A percentile compares a stretch with the other conserved stretches of the same genome.
These are phyloP conservation scores for Zoanthus sociatus DNA, from an alignment of 92 coral and sea anemone species.

Conservation along the genomic window DNA sequence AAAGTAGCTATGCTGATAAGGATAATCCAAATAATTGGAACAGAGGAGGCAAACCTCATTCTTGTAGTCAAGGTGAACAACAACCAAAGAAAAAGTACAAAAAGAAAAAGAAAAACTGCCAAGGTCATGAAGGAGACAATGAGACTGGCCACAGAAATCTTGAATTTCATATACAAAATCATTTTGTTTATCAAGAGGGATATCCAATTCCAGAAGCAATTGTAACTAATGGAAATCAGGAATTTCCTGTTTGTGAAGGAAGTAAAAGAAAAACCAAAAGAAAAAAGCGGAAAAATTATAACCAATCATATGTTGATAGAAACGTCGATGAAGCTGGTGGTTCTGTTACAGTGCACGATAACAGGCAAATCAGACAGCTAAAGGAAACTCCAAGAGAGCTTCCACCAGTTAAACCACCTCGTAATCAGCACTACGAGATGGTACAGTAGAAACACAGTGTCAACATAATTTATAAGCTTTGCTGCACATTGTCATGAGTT, in stretches of 20 bases:
- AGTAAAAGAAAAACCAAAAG: constrained; percentile 21
- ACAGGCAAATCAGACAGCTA: neutral
- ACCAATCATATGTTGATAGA: constrained; percentile 2
- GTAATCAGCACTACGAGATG: neutral
- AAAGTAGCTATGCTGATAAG: neutral
- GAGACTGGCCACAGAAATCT: constrained; percentile 10
- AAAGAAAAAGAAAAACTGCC: constrained; percentile 38
- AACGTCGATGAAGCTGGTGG: constrained; percentile 37
- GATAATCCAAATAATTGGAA: neutral
- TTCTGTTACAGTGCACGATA: neutral
- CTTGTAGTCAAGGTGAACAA: neutral
- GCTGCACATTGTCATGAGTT: too few species aligned
- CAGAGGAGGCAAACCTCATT: neutral
- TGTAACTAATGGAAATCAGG: neutral
- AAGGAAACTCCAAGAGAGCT: neutral
- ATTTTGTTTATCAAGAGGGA: neutral
- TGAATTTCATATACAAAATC: neutral
- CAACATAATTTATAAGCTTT: too few species aligned
- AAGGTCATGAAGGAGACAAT: constrained; percentile 27
- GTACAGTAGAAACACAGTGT: too few species aligned
- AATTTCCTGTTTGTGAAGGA: neutral
- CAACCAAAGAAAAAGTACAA: neutral
- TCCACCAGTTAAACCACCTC: constrained; percentile 8
- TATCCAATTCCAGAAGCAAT: neutral
- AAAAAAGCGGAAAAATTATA: neutral